A percentile compares a stretch with the other conserved stretches of the same genome.
Conservation (phyloP, 2,888 invertebrate species). For the Agrochola circellaris region DNA sequence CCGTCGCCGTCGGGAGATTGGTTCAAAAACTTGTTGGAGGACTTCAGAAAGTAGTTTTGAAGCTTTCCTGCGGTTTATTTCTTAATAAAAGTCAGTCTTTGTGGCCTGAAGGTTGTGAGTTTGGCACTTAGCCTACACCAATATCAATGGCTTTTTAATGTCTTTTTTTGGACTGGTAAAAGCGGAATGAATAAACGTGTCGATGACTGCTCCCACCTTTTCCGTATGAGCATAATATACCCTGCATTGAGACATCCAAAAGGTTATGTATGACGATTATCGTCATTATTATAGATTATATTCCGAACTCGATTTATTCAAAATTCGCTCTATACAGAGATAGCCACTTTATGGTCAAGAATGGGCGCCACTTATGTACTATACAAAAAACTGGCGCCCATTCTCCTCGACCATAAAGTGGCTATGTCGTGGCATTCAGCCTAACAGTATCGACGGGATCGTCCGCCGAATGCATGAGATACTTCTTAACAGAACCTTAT, state of each 20-base stretch:
- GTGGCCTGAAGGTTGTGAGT: not conserved
- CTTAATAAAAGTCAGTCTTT: not conserved
- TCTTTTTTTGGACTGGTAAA: not conserved
- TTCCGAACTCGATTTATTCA: slow-evolving; percentile 28
- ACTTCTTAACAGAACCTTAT: slow-evolving; percentile 48
- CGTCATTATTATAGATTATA: slow-evolving; percentile 10
- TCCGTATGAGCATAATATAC: no score
- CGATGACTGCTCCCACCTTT: not conserved
- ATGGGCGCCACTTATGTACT: no score
- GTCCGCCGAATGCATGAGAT: slow-evolving; percentile 27
- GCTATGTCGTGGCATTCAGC: slow-evolving; percentile 41
- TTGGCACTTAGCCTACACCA: not conserved
- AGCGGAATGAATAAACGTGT: not conserved
- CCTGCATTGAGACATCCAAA: not conserved
- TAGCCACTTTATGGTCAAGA: no score
- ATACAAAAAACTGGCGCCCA: slow-evolving; percentile 44
- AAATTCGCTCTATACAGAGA: slow-evolving; percentile 40
- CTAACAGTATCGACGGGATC: slow-evolving; percentile 25
- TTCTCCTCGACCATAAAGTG: slow-evolving; percentile 50
- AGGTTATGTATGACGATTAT: slow-evolving; percentile 16
- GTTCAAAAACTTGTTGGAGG: slow-evolving; percentile 14
- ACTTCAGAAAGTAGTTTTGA: slow-evolving; percentile 26
- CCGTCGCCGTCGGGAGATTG: slow-evolving; percentile 25
- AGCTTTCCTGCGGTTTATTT: slow-evolving; percentile 5
- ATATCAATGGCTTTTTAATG: not conserved